Percentiles rank a stretch among this genome's conserved stretches.
Evolutionary conservation across 2,113 vertebrate genomes (phyloP).

Genomic region (Neodon shergylaensis): DNA sequence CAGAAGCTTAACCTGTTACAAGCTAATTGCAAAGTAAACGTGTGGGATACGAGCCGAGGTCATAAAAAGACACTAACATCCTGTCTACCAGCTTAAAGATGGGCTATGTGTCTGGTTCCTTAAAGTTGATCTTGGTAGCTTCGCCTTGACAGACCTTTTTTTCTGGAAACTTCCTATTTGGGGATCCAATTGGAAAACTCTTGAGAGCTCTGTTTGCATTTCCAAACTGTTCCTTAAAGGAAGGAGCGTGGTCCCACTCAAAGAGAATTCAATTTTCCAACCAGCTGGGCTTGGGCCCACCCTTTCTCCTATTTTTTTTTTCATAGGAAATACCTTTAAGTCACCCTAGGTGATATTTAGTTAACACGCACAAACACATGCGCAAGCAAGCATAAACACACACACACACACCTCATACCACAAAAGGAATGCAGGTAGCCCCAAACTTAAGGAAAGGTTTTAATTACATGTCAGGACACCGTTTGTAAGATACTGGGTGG

Average conservation of each 20-base stretch:
- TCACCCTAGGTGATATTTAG: background rate
- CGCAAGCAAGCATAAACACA: background rate
- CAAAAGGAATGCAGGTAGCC: background rate
- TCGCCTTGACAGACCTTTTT: accelerated
- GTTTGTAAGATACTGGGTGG: background rate
- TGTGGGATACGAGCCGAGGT: background rate
- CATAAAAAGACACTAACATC: accelerated
- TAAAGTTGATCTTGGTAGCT: background rate
- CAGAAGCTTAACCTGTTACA: constrained; percentile 58
- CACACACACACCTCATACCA: background rate
- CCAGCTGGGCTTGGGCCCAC: background rate
- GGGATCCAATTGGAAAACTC: background rate
- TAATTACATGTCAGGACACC: constrained; percentile 67
- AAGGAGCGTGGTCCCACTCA: background rate
- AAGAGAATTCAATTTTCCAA: constrained; percentile 53
- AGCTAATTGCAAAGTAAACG: constrained; percentile 78
- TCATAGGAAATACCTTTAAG: constrained; percentile 10
- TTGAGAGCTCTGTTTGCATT: background rate
- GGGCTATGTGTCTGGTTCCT: background rate
- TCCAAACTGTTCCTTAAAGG: background rate
- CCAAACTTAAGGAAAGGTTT: constrained; percentile 75
- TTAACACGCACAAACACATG: background rate
- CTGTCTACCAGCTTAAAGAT: no score
- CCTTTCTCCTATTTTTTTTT: no score
- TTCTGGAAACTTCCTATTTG: background rate